Conservation (phyloP, 2,113 vertebrate species). For the Rhabdomys dilectus region DNA sequence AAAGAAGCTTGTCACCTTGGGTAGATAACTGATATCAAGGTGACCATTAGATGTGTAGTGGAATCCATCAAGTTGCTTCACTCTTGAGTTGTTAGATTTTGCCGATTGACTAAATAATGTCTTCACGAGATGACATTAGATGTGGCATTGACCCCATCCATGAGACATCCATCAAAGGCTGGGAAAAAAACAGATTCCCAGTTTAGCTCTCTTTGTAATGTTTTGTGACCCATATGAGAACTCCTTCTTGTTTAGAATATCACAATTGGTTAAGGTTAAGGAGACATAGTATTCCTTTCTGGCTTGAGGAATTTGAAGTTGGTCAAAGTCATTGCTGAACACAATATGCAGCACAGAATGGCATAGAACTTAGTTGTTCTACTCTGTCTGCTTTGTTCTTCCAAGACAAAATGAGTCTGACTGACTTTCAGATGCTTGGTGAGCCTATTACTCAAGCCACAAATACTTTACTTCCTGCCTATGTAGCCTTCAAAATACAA, state of each 20-base stretch:
- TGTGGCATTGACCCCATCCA: neutral
- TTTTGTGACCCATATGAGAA: constrained; percentile 28
- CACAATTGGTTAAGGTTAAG: constrained; percentile 49
- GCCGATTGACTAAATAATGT: constrained; percentile 15
- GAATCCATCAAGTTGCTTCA: neutral
- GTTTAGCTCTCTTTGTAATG: constrained; percentile 1
- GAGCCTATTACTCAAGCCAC: constrained; percentile 83
- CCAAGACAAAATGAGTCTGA: constrained; percentile 72
- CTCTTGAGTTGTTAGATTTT: neutral
- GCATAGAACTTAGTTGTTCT: constrained; percentile 42
- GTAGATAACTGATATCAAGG: neutral
- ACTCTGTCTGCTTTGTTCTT: neutral
- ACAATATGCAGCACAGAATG: constrained; percentile 54
- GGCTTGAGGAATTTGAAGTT: constrained; percentile 23
- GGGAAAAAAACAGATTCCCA: constrained; percentile 9
- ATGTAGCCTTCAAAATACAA: neutral
- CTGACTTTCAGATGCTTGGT: constrained; percentile 75
- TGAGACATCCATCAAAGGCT: constrained; percentile 30
- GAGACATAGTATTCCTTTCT: constrained; percentile 56
- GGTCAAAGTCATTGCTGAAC: constrained; percentile 52
- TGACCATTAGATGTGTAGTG: neutral
- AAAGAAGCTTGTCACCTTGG: neutral
- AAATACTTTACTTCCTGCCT: constrained; percentile 73
- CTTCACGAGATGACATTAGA: constrained; percentile 45
- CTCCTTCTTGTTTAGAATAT: constrained; percentile 50